These are phyloP conservation scores for Castor canadensis DNA, from an alignment of 2,113 vertebrate genomes.

Conservation along the genomic window DNA sequence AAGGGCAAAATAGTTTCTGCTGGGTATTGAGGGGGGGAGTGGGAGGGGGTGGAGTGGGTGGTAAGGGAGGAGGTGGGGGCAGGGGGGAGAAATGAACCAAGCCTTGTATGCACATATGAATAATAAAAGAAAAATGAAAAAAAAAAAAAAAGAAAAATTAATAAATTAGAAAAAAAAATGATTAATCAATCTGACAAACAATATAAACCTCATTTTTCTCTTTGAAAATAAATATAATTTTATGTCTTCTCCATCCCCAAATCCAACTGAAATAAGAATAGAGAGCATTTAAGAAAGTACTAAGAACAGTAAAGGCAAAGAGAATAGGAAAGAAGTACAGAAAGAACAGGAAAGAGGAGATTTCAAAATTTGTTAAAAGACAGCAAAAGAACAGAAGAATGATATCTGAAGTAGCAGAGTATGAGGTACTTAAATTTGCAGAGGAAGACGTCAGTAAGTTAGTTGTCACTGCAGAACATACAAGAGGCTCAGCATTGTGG, in stretches of 20 bases:
- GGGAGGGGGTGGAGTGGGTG: too few relatives aligned
- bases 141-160: too few relatives aligned
- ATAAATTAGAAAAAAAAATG: too few relatives aligned
- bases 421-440: not conserved
- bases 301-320: not conserved
- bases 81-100: too few relatives aligned
- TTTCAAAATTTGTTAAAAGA: not conserved
- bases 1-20: too few relatives aligned
- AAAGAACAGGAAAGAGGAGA: not conserved
- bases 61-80: too few relatives aligned
- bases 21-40: too few relatives aligned
- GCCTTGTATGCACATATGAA: too few relatives aligned
- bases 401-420: not conserved
- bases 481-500: not conserved
- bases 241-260: not conserved
- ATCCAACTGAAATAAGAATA: not conserved
- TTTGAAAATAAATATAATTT: not conserved
- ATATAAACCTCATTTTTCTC: not conserved
- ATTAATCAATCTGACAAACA: not conserved
- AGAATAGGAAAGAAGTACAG: not conserved
- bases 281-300: not conserved
- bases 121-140: too few relatives aligned
- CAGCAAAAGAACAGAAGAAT: not conserved
- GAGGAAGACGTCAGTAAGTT: not conserved
- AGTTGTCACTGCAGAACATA: not conserved